Evolutionary conservation across 2,113 vertebrate species (phyloP), one percentile per base, ranked within the genome.

Genomic region (Micronycteris hirsuta): DNA sequence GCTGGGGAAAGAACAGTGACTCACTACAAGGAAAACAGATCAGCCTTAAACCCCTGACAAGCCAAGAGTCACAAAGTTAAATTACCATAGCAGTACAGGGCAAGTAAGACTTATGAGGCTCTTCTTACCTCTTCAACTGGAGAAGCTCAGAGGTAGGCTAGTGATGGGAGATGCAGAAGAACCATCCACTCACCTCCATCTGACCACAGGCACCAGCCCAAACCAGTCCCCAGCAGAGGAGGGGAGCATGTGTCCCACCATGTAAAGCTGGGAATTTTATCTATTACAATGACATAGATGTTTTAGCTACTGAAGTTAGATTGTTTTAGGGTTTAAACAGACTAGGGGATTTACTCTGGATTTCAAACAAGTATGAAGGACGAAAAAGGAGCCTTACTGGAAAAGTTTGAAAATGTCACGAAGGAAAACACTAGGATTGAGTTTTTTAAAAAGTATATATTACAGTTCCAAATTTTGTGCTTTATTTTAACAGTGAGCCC

Each of bases 311-410:
- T 24, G 12, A 36, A 49, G 4, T 70, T 78, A 89, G 49, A 70
- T 67, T 95, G 24, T 38, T 73, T 73, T 19, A 45, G n/a, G 17
- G 5, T 71, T 76, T 81, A 81, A 78, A 56, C 10, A 54, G 7
- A 77, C 5, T 28, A 47, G 3, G 87, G n/a, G 31, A 84, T 63
- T 92, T 67, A 68, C 17, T 5, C 22, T 63, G 14, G 28, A 71
- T 92, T 89, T 97, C 63, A 94, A 63, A 36, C 2, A 73, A 49
- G 1, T 45, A 7, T 52, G 86, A 92, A 84, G 3, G 2, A 26
- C 9, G 1, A 17, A 56, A 56, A 76, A n/a, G 2, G 14, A 82
- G 24, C 7, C 10, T 85, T 36, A 38, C 8, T 71, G 13, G 56
- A 0, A 77, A 2, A 4, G 5, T 41, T 52, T 73, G n/a, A 77